Evolutionary conservation across 2,113 vertebrate genomes (phyloP).

Genomic region (Oxyura jamaicensis): DNA sequence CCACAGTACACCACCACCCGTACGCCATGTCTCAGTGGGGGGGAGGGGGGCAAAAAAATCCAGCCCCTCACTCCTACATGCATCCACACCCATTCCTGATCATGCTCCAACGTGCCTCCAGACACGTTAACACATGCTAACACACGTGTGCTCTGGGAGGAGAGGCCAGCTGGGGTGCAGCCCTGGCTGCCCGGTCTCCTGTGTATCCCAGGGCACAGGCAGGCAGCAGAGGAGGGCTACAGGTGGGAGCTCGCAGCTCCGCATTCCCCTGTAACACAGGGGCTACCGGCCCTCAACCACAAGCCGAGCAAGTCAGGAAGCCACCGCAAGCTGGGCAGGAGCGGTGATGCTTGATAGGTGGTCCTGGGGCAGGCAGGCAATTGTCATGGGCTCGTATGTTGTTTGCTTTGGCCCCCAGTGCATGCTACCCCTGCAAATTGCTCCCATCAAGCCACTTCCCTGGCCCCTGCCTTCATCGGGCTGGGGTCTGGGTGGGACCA

Average conservation of each 20-base stretch:
- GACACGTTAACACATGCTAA: background rate
- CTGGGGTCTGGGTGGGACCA: background rate
- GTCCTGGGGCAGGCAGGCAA: conserved; percentile 9
- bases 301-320: background rate
- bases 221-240: background rate
- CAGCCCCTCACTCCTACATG: background rate
- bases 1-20: background rate
- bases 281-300: background rate
- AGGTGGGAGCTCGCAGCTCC: background rate
- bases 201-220: fast-evolving
- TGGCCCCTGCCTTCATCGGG: background rate
- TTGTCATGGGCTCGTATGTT: background rate
- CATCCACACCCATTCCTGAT: background rate
- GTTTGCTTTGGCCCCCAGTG: conserved; percentile 41
- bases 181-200: background rate
- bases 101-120: background rate
- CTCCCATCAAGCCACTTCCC: background rate
- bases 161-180: background rate
- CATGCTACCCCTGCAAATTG: background rate
- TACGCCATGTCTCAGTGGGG: background rate
- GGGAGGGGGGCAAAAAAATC: background rate
- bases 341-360: conserved; percentile 32
- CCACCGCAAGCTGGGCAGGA: background rate
- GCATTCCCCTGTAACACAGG: background rate
- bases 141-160: background rate